Conservation (phyloP, 2,797 vertebrate genomes). For the Danio tinwini region DNA sequence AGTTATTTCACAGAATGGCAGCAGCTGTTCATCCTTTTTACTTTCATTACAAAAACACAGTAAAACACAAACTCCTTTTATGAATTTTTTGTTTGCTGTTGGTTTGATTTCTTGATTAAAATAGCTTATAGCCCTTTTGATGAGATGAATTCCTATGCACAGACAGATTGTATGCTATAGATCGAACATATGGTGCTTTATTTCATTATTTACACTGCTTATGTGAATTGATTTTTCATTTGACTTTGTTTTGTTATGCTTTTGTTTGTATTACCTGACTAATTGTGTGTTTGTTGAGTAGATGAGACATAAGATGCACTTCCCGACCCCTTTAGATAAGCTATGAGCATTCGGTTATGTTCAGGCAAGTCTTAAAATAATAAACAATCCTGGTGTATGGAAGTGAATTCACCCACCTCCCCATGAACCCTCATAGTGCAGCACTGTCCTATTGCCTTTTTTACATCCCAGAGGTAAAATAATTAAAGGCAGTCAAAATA, state of each 20-base stretch:
- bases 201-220: neutral
- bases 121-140: neutral
- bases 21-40: neutral
- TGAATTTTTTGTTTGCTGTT: neutral
- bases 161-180: neutral
- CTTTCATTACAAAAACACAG: neutral
- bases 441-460: neutral
- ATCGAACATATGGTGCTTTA: slow-evolving; percentile 12
- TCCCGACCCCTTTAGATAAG: neutral
- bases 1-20: slow-evolving; percentile 1
- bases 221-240: neutral
- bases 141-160: neutral
- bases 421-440: neutral
- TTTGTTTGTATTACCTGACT: slow-evolving; percentile 1
- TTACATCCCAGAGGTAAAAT: neutral
- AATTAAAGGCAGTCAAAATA: slow-evolving; percentile 12
- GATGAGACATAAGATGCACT: neutral
- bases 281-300: slow-evolving; percentile 18
- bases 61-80: neutral
- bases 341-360: neutral
- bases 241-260: neutral
- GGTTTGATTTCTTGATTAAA: slow-evolving; percentile 10
- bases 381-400: slow-evolving; percentile 10
- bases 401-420: neutral
- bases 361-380: slow-evolving; percentile 20